Evolutionary conservation across 2,113 vertebrate species (phyloP), one percentile per base, ranked within the genome.

Genomic region (Eurypyga helias): DNA sequence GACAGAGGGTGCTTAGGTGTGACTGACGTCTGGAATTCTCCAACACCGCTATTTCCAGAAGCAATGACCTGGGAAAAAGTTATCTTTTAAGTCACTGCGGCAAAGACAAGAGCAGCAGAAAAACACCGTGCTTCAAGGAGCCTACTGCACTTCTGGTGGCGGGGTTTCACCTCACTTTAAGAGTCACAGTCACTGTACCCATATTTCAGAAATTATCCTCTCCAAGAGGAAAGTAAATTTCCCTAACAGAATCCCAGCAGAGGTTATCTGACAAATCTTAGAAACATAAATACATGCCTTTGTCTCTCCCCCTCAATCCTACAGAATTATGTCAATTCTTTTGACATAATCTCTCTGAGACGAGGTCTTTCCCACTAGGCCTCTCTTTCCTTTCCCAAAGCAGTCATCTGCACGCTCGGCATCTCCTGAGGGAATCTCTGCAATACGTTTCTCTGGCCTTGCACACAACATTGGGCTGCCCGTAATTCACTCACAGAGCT

Each of bases 41-140:
- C 98, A 55, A 97, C 97, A 57, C 98, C 98, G 58, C 98, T 98
- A 94, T 97, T 98, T 61, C 98, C 98, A 90, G 97, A 97, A n/a
- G 98, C 99, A 20, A 98, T 97, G 61, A 99, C 97, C 99, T 99
- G 97, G 26, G 96, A 97, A 83, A 93, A 60, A 72, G 83, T 78
- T 61, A n/a, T 8, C 10, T 62, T 45, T 90, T 66, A 90, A 93
- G 52, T 33, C 87, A 89, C 14, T 3, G 13, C 18, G 24, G 41
- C 52, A 83, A 90, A 95, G 31, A 80, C 73, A 70, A 38, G 10
- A 34, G 8, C 34, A 89, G n/a, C 8, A 80, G 54, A 75, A 65
- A 49, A 64, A 82, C 49, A 52, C 23, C 41, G 36, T 28, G 43
- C 29, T 88, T 82, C 5, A 28, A 76, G 64, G 17, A 54, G 70